These are phyloP conservation scores for Drosophila birchii DNA, from an alignment of 2,888 invertebrate species.

Conservation along the genomic window DNA sequence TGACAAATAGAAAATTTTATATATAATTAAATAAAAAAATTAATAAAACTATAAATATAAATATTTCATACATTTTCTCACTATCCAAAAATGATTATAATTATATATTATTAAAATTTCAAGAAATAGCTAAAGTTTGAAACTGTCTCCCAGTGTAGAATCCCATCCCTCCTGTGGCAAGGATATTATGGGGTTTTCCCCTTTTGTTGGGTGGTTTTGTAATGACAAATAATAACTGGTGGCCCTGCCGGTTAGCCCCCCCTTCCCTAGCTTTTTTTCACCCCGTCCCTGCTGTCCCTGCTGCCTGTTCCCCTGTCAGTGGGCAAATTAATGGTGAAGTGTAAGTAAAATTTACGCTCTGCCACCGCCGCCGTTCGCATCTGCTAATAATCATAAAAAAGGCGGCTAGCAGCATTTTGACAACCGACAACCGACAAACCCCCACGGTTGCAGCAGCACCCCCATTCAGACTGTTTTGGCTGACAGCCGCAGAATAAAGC, in stretches of 20 bases:
- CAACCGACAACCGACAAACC: slow-evolving; percentile 46
- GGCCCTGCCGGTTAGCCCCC: slow-evolving; percentile 21
- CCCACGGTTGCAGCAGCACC: slow-evolving; percentile 35
- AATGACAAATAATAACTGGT: slow-evolving; percentile 78
- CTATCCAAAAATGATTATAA: background rate
- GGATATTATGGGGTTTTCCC: slow-evolving; percentile 32
- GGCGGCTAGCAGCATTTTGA: slow-evolving; percentile 63
- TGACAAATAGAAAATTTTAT: background rate
- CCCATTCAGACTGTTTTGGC: slow-evolving; percentile 46
- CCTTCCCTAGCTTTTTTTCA: background rate
- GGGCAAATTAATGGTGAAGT: slow-evolving; percentile 73
- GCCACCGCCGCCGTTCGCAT: slow-evolving; percentile 50
- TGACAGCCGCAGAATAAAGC: slow-evolving; percentile 67
- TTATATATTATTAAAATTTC: too few relatives aligned
- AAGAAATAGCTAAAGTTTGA: too few relatives aligned
- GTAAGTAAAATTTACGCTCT: slow-evolving; percentile 76
- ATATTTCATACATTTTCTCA: background rate
- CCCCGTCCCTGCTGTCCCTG: slow-evolving; percentile 6
- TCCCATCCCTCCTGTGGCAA: slow-evolving; percentile 26
- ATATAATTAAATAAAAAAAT: too few relatives aligned
- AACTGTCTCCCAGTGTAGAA: slow-evolving; percentile 14
- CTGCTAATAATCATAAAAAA: slow-evolving; percentile 78
- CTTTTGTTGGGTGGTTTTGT: slow-evolving; percentile 47
- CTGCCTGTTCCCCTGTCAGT: slow-evolving; percentile 50
- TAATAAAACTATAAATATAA: background rate